Evolutionary conservation across 2,888 invertebrate genomes (phyloP).

Genomic region (Griposia aprilina): DNA sequence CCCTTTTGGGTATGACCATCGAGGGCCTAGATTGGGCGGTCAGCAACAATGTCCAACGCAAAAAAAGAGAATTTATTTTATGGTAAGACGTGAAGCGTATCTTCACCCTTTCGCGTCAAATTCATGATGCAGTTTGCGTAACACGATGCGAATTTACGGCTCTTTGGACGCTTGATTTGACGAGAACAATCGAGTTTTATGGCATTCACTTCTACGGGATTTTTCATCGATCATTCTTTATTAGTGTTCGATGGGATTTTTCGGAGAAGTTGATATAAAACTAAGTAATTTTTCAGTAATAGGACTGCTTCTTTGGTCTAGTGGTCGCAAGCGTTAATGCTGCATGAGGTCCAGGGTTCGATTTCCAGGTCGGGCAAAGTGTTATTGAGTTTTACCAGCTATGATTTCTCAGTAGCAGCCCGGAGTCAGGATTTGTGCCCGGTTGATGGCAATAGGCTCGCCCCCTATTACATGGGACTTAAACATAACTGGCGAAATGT

Average conservation of each 20-base stretch:
- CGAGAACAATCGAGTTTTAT: conserved; percentile 30
- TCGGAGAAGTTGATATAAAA: not conserved
- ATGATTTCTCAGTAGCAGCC: too few species aligned
- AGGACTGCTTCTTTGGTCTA: too few species aligned
- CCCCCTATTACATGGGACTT: too few species aligned
- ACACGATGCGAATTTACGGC: conserved; percentile 4
- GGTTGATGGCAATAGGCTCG: too few species aligned
- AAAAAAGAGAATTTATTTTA: conserved; percentile 14
- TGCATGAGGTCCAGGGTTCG: too few species aligned
- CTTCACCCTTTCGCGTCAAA: conserved; percentile 24
- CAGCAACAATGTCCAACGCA: not conserved
- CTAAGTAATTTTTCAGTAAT: not conserved
- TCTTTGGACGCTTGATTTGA: conserved; percentile 26
- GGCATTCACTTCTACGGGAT: not conserved
- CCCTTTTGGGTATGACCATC: not conserved
- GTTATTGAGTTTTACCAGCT: too few species aligned
- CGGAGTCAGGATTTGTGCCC: too few species aligned
- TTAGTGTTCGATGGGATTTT: not conserved
- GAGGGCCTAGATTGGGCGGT: not conserved
- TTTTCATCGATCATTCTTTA: not conserved
- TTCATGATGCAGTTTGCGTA: conserved; percentile 33
- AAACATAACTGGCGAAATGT: too few species aligned
- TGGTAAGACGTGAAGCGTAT: not conserved
- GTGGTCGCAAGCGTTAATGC: too few species aligned
- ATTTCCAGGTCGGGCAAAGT: too few species aligned